Evolutionary conservation across 2,888 invertebrate genomes (phyloP).

Genomic region (Podotricha telesiphe): DNA sequence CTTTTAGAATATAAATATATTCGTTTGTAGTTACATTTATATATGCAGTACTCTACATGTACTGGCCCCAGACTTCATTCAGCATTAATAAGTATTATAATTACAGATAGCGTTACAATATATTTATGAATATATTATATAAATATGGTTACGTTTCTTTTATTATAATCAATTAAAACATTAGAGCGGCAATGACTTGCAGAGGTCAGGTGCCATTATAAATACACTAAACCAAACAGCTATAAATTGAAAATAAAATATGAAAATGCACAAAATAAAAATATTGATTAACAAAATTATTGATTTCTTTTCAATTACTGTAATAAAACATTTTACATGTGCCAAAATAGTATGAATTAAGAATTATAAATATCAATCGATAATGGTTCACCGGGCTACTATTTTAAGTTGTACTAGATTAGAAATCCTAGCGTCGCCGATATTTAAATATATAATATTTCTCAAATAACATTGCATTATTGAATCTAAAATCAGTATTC

Average conservation of each 20-base stretch:
- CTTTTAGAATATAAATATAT: neutral
- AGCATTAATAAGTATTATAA: neutral
- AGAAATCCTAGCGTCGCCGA: conserved; percentile 41
- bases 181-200: too few relatives aligned
- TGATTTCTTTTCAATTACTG: too few relatives aligned
- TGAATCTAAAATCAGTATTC: conserved; percentile 48
- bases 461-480: conserved; percentile 39
- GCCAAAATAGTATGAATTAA: neutral
- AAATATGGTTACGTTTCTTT: too few relatives aligned
- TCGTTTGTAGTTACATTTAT: neutral
- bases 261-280: too few relatives aligned
- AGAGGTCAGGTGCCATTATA: too few relatives aligned
- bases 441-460: conserved; percentile 39
- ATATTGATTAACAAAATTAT: too few relatives aligned
- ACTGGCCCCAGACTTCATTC: neutral
- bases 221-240: too few relatives aligned
- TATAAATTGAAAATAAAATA: too few relatives aligned
- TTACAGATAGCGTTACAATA: too few relatives aligned
- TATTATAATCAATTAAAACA: too few relatives aligned
- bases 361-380: neutral
- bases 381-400: conserved; percentile 2
- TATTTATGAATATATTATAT: too few relatives aligned
- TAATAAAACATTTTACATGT: too few relatives aligned
- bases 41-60: neutral
- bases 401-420: conserved; percentile 25